Base-by-base conservation (phyloP, 1,140 invertebrate genomes). In the Drosophila guanche region DNA sequence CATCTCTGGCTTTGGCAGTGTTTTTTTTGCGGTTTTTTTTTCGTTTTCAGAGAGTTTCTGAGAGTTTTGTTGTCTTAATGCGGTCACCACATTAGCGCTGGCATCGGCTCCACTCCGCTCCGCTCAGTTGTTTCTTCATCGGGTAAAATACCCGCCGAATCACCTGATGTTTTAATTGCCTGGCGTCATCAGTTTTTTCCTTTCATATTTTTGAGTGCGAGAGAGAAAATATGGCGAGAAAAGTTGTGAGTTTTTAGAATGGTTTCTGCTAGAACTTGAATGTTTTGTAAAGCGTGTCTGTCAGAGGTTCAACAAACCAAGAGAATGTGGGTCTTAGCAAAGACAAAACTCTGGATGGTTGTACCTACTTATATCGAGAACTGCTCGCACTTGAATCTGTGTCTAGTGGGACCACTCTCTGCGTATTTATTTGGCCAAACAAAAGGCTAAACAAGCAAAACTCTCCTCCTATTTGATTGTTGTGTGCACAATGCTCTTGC, bases 141-240 rank as follows among this genome's bases (percentile, higher is more conserved):
- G 60, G 68, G 80, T 79, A 67, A 86, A 61, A 76, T 68, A 68
- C 42, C 63, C 48, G 73, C 60, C 48, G 73, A 86, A 86, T 86
- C 81, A 86, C 81, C 81, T 86, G 81, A 86, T 86, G 70, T 86
- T 86, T 86, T 88, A 86, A 86, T 86, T 88, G 81, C 58, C 55
- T 65, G 69, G 65, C 74, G 81, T 85, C 81, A 86, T 85, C 80
- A 77, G 53, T 75, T 75, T 74, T 65, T 51, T 67, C n/a, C n/a
- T 42, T 62, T 53, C 41, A 4, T 20, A 33, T 27, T 37, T 25
- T 25, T 41, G 22, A 45, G 5, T 23, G 22, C 23, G 40, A 20
- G 45, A 56, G 33, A 60, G 29, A 62, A 41, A 53, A 47, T 71
- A 56, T 65, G 56, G 51, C 58, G 40, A 25, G 73, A 73, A 50